A percentile compares a stretch with the other conserved stretches of the same genome.
phyloP scores from a whole-genome alignment of 2,888 invertebrate species.

The Crossocerus cetratus region DNA sequence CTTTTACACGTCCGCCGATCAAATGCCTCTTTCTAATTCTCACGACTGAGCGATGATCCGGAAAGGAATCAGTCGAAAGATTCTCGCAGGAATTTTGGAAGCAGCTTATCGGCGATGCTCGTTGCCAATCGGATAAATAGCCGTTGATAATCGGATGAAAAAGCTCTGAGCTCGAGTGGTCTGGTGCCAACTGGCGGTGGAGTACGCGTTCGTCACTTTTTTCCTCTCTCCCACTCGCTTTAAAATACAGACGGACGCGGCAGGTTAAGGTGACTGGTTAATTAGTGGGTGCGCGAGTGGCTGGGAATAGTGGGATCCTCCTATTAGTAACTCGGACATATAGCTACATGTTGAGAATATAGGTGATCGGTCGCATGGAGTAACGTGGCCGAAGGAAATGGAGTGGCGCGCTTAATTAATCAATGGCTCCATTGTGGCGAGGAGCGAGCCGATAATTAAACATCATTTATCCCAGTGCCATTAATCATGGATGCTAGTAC shows the following conservation, averaged over 20 bases:
- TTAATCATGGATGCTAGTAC: not conserved
- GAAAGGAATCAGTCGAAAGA: slow-evolving; percentile 43
- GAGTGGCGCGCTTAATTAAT: slow-evolving; percentile 42
- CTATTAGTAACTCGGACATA: not conserved
- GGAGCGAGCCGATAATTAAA: slow-evolving; percentile 43
- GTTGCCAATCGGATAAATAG: slow-evolving; percentile 42
- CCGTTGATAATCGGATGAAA: slow-evolving; percentile 29
- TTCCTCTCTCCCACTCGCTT: not conserved
- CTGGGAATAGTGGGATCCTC: not conserved
- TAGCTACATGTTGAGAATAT: not conserved
- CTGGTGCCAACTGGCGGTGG: too few species aligned
- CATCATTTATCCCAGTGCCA: slow-evolving; percentile 31
- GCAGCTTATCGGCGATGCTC: slow-evolving; percentile 62
- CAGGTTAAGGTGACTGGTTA: not conserved
- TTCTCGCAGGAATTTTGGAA: slow-evolving; percentile 59
- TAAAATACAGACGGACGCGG: not conserved
- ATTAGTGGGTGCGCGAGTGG: not conserved
- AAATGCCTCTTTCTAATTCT: too few species aligned
- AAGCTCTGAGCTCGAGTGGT: slow-evolving; percentile 1
- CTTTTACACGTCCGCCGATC: too few species aligned
- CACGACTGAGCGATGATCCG: not conserved
- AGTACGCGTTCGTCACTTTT: not conserved
- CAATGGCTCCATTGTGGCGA: slow-evolving; percentile 33
- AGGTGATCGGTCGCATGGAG: slow-evolving; percentile 30
- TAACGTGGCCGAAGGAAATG: slow-evolving; percentile 36